Evolutionary conservation across 2,888 invertebrate species (phyloP), one percentile per base, ranked within the genome.

Genomic region (Cataglyphis rosenhaueri): DNA sequence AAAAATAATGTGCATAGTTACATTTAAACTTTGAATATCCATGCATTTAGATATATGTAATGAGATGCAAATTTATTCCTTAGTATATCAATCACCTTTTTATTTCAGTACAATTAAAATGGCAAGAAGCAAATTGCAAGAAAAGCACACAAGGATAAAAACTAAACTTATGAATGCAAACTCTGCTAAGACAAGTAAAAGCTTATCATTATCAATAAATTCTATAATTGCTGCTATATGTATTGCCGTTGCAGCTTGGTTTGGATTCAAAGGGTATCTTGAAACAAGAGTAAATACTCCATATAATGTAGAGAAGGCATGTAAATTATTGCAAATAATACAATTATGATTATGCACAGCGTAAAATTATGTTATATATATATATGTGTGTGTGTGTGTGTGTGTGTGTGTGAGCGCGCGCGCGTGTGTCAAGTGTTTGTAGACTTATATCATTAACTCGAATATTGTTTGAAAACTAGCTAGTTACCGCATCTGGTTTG

Each of bases 241-340:
- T 88, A 95, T 98, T 81, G 94, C 95, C 0, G 95, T 97, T 71
- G 98, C 98, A 2, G 96, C 96, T 0, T 97, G 97, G 93, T 96
- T 97, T 88, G 97, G 97, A 73, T 97, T 97, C 89, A 95, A 97
- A 91, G 98, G 98, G 1, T 98, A 98, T 92, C 94, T 98, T 85
- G 98, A 98, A 95, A 98, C 98, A 0, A 95, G 98, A 88, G 98
- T 98, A 0, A 98, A 98, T 93, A 98, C 98, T 0, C 98, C 98
- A 0, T 97, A 97, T 87, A 96, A 97, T 91, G 96, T 96, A 88
- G 96, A 97, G 87, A 98, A 97, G 96, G 97, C 97, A 94, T 70
- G 25, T 76, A 25, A 1, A n/a, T 1, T 48, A 32, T 41, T 9
- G 44, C 35, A 12, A 44, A 64, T 64, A 76, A 81, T 38, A 52